A percentile compares a stretch with the other conserved stretches of the same genome.
Conservation (phyloP, 1,140 invertebrate species). For the Leucophenga varia region DNA sequence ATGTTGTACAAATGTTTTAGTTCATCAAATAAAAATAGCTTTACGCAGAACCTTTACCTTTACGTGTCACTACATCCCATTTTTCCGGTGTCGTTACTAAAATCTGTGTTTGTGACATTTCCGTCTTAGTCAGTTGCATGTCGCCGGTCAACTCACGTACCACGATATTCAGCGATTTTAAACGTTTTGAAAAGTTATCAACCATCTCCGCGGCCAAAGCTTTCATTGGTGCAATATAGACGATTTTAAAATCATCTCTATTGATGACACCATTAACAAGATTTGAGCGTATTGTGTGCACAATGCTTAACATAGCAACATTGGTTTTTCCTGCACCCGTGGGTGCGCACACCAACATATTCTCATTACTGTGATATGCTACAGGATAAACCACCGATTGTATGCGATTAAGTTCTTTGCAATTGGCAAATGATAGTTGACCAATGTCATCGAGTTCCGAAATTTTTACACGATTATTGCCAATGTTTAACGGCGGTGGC, state of each 20-base stretch:
- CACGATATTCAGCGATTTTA: constrained; percentile 64
- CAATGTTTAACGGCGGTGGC: constrained; percentile 65
- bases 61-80: constrained; percentile 98
- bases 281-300: constrained; percentile 87
- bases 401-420: constrained; percentile 87
- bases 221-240: constrained; percentile 99
- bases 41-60: constrained; percentile 65
- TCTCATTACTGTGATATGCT: constrained; percentile 96
- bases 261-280: constrained; percentile 77
- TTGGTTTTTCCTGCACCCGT: constrained; percentile 99
- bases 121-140: constrained; percentile 93
- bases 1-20: neutral
- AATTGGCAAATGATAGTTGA: constrained; percentile 82
- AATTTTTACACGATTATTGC: constrained; percentile 71
- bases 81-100: constrained; percentile 99
- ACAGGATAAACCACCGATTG: constrained; percentile 94
- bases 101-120: constrained; percentile 96
- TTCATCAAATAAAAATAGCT: neutral
- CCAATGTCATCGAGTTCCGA: constrained; percentile 81
- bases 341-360: constrained; percentile 93
- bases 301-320: constrained; percentile 90
- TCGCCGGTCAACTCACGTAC: constrained; percentile 97
- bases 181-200: constrained; percentile 82
- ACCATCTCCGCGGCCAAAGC: constrained; percentile 98
- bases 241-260: constrained; percentile 95